Base-by-base conservation (phyloP, 2,797 vertebrate species). In the Erethizon dorsatum region DNA sequence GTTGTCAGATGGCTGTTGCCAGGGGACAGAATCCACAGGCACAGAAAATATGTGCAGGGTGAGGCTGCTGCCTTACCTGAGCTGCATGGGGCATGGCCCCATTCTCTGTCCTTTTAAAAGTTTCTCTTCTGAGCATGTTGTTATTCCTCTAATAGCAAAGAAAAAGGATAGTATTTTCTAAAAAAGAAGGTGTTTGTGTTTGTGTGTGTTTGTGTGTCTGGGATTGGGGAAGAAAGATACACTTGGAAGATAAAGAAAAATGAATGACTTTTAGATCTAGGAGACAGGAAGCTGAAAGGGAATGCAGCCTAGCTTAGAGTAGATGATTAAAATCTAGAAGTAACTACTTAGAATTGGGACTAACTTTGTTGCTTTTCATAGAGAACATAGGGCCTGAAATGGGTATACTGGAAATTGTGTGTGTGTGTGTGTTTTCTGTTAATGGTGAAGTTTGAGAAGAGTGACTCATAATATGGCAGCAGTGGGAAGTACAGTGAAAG, bases 291-390 rank as follows among this genome's bases (percentile, higher is more conserved):
- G 28, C 24, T 78, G 61, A 24, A 83, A 63, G 79, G 28, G 3
- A 93, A 50, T 59, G 20, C 1, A 50, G 15, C 26, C 18, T 57
- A 61, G 10, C 5, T 77, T 86, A 45, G n/a, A 85, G 45, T 17
- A 89, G 17, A 5, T 33, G 45, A 67, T 45, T 69, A 45, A 87
- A 87, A 90, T 7, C 6, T 54, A 10, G 7, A 75, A 63, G 31
- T 83, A 54, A 18, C n/a, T 83, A 52, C 63, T 80, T 79, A 79
- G n/a, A 90, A 56, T n/a, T n/a, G 8, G 15, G n/a, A 2, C 45
- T 56, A 14, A 31, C 50, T 88, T 90, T 67, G 65, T 47, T 88
- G 14, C 31, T 73, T 91, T 79, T 93, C 71, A 84, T n/a, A 85
- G 83, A 47, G 54, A 83, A 71, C n/a, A 65, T 41, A 87, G 52